Conservation (phyloP, 1,140 invertebrate species). For the Penaeus indicus region DNA sequence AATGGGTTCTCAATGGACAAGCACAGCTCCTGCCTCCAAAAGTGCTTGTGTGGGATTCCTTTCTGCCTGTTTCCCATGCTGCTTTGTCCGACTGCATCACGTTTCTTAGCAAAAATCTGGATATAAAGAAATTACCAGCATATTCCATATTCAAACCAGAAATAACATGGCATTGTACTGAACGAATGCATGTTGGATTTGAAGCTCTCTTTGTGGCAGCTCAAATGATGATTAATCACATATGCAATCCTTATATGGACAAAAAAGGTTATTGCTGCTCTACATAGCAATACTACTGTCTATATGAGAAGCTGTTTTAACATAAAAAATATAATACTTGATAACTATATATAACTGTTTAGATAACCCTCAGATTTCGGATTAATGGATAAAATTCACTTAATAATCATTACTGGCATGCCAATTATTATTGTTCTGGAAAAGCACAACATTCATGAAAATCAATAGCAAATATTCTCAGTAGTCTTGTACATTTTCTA, state of each 20-base stretch:
- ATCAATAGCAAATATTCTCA: no score
- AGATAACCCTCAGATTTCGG: no score
- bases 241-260: constrained; percentile 45
- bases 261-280: constrained; percentile 39
- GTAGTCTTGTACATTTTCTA: no score
- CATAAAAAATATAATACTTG: no score
- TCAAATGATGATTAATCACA: constrained; percentile 48
- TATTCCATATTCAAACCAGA: background rate
- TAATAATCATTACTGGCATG: no score
- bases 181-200: constrained; percentile 41
- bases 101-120: constrained; percentile 2
- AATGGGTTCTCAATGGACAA: constrained; percentile 48
- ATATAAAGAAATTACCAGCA: background rate
- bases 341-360: no score
- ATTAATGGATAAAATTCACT: no score
- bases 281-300: no score
- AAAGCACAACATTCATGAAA: no score
- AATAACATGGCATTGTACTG: constrained; percentile 39
- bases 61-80: constrained; percentile 38
- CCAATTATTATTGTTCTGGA: no score
- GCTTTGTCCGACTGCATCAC: constrained; percentile 31
- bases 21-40: constrained; percentile 4
- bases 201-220: constrained; percentile 47
- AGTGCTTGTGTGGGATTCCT: constrained; percentile 51
- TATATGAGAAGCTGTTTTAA: no score